Evolutionary conservation across 2,888 invertebrate species (phyloP), one percentile per base, ranked within the genome.

Genomic region (Nyleta sp.): DNA sequence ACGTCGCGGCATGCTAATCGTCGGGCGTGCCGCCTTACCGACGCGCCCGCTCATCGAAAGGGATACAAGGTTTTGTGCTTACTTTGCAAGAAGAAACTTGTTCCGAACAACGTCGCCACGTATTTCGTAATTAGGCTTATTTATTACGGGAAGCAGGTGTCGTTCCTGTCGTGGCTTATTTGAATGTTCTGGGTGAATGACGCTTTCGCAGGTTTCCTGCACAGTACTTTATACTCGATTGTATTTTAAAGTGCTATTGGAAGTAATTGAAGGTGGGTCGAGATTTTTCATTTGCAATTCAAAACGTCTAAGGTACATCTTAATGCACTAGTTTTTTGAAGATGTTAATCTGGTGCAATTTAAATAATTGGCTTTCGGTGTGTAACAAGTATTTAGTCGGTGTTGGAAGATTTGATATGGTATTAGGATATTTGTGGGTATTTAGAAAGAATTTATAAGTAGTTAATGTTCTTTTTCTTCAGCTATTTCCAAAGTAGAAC

Each of bases 41-140:
- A 31, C n/a, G 13, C n/a, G 18, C 52, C 33, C 24, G 35, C 44
- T 71, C 60, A 60, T 60, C 52, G 33, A 60, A 52, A 50, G 31
- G 18, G 44, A 38, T 10, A 71, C 60, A 60, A 71, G 60, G 42
- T 44, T 71, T 60, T 71, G 52, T 60, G 60, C 70, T 52, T 53
- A 60, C 42, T 28, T 60, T 60, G 52, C 28, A 52, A 22, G 50
- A 57, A 57, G 38, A 28, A 68, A 68, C 40, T 59, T 46, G 68
- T 68, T 68, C 42, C 13, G 4, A 60, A 44, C 60, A 44, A 50
- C 24, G 17, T 17, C n/a, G 35, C 50, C 11, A 44, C 46, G 40
- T 60, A 59, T 50, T 59, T 50, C 18, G 59, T 50, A 70, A 50
- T 70, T 70, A 42, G 28, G 33, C 31, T 48, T 70, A 57, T 55